Conservation (phyloP, 2,888 invertebrate species). For the Ditula angustiorana region DNA sequence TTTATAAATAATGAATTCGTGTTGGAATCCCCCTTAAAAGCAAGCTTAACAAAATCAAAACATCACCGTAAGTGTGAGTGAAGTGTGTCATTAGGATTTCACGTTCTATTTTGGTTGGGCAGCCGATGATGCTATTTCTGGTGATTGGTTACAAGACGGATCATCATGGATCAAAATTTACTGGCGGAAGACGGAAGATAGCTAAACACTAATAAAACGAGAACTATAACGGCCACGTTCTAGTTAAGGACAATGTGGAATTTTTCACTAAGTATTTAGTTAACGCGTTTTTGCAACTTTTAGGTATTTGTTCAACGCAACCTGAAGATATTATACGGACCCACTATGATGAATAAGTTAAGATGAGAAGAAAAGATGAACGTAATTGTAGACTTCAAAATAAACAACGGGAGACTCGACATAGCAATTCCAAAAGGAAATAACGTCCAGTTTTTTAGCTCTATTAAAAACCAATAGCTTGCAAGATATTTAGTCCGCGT, state of each 20-base stretch:
- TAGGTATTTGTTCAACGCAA: too few species aligned
- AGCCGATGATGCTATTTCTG: conserved; percentile 53
- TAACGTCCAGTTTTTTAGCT: not conserved
- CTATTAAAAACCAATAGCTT: not conserved
- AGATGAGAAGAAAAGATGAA: too few species aligned
- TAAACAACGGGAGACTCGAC: too few species aligned
- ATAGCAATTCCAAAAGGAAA: not conserved
- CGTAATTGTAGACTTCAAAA: too few species aligned
- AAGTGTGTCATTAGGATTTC: conserved; percentile 77
- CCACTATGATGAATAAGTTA: too few species aligned
- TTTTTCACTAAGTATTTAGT: not conserved
- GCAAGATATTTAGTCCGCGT: not conserved
- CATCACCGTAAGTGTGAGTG: conserved; percentile 54
- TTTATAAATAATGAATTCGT: too few species aligned
- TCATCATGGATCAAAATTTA: conserved; percentile 70
- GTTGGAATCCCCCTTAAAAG: not conserved
- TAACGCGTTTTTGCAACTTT: too few species aligned
- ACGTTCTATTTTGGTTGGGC: conserved; percentile 66
- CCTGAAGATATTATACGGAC: too few species aligned
- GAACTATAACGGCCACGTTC: conserved; percentile 9
- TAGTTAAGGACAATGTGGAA: not conserved
- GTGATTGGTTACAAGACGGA: conserved; percentile 59
- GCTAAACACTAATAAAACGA: conserved; percentile 30
- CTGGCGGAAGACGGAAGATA: conserved; percentile 53
- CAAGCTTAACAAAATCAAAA: conserved; percentile 28